These are phyloP conservation scores for Bovichtus variegatus DNA, from an alignment of 2,797 vertebrate species.

Conservation along the genomic window DNA sequence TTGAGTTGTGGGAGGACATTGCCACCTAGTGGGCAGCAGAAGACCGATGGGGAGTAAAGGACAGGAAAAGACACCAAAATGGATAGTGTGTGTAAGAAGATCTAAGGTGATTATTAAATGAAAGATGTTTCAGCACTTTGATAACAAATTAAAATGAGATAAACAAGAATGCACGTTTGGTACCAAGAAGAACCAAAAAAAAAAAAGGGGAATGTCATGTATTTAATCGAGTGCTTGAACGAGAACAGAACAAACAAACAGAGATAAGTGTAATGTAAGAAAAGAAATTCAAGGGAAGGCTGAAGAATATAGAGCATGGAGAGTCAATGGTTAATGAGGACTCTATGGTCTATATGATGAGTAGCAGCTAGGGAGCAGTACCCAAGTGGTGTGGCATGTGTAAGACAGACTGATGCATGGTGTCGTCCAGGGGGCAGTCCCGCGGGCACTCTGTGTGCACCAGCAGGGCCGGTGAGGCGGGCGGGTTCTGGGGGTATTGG, in stretches of 20 bases:
- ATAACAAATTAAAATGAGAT: background rate
- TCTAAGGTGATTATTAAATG: background rate
- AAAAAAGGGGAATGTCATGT: background rate
- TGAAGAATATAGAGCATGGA: constrained; percentile 29
- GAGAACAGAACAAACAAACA: background rate
- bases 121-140: background rate
- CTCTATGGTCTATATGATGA: constrained; percentile 54
- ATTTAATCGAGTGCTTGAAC: background rate
- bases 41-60: constrained; percentile 6
- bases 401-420: constrained; percentile 87
- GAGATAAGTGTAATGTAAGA: background rate
- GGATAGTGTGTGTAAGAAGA: constrained; percentile 10
- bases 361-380: constrained; percentile 79
- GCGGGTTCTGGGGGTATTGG: constrained; percentile 82
- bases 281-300: constrained; percentile 15
- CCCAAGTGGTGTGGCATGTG: constrained; percentile 86
- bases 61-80: constrained; percentile 13
- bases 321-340: constrained; percentile 30
- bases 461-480: constrained; percentile 86
- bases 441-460: constrained; percentile 84
- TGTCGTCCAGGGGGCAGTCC: constrained; percentile 87
- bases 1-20: constrained; percentile 53
- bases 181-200: constrained; percentile 3
- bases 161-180: background rate
- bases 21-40: constrained; percentile 64